Base-by-base conservation (phyloP, 35 echinoderm and acorn worm species). In the Ptychodera flava region DNA sequence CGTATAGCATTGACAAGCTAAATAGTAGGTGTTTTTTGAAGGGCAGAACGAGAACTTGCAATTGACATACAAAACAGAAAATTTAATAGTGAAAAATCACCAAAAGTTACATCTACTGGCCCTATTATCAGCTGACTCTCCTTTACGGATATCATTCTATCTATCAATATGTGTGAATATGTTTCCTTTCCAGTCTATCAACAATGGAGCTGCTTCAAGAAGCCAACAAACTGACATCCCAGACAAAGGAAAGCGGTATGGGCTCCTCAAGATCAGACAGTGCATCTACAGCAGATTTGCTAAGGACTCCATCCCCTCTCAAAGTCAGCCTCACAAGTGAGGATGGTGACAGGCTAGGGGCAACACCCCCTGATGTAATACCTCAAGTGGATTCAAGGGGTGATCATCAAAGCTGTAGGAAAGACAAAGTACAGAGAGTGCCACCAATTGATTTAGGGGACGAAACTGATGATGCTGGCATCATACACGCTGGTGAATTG, bases 131-230 rank as follows among this genome's bases (percentile, higher is more conserved):
- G n/a, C n/a, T n/a, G n/a, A n/a, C n/a, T n/a, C n/a, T n/a, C n/a
- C n/a, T n/a, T n/a, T n/a, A n/a, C n/a, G n/a, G n/a, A n/a, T n/a
- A n/a, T n/a, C n/a, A n/a, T n/a, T n/a, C n/a, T n/a, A n/a, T n/a
- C n/a, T n/a, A n/a, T n/a, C n/a, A n/a, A n/a, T n/a, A n/a, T n/a
- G n/a, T n/a, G n/a, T n/a, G n/a, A n/a, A n/a, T n/a, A n/a, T n/a
- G n/a, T n/a, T n/a, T 90, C 33, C 52, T 31, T 16, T 64, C 16
- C 81, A 99, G 96, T 30, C 88, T 92, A 37, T 89, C 88, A 29
- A 94, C 96, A 32, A 85, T 38, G 38, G 92, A 97, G 22, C 90
- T 99, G 15, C 37, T 94, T 28, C 32, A 88, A 33, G 89, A 93
- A 30, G 95, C 93, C 28, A 34, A 91, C 14, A 28, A 78, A 84